Conservation (phyloP, 2,888 invertebrate species). For the Priocnemis perturbator region DNA sequence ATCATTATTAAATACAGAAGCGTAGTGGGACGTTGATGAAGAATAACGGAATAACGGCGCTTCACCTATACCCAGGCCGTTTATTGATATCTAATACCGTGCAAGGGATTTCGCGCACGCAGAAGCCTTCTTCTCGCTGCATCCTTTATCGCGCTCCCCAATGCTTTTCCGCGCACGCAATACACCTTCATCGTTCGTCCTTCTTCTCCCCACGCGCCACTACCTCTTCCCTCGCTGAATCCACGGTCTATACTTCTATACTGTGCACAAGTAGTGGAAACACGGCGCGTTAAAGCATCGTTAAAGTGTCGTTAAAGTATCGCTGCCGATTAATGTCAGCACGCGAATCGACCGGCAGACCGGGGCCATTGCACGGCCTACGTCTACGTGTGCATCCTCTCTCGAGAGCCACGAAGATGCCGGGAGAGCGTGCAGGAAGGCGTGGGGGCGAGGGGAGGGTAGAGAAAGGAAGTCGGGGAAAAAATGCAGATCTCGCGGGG, state of each 20-base stretch:
- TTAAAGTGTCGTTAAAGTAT: conserved; percentile 60
- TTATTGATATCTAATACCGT: no score
- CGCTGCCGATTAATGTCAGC: conserved; percentile 53
- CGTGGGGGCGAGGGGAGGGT: neutral
- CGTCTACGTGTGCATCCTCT: no score
- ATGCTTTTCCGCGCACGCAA: no score
- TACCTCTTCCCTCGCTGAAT: neutral
- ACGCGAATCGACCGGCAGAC: conserved; percentile 46
- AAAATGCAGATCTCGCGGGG: neutral
- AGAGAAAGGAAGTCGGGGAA: conserved; percentile 5
- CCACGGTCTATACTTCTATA: neutral
- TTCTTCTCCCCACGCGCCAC: neutral
- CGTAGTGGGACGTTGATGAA: no score
- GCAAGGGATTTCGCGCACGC: no score
- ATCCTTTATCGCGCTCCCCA: no score
- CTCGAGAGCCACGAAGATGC: no score
- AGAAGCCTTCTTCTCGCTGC: no score
- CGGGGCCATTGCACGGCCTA: neutral
- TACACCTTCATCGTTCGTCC: neutral
- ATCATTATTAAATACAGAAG: no score
- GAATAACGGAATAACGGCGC: no score
- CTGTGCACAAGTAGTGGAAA: conserved; percentile 33
- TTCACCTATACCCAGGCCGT: no score
- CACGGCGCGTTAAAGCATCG: conserved; percentile 57
- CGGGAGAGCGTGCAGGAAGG: conserved; percentile 3